Conservation (phyloP, 2,797 vertebrate species). For the Eidolon dupreanum region DNA sequence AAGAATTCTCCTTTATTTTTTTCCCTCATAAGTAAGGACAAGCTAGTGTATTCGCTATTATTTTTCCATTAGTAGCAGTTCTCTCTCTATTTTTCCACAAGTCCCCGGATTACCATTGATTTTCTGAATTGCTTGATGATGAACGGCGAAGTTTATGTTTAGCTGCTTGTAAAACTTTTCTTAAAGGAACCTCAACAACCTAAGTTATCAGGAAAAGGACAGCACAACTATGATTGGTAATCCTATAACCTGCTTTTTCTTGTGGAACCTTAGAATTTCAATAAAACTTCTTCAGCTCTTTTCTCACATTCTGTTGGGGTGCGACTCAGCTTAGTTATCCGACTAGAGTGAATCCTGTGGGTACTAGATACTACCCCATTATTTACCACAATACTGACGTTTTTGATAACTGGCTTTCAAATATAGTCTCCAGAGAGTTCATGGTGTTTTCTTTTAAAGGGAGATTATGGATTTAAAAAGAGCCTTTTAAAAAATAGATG, state of each 20-base stretch:
- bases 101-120: not conserved
- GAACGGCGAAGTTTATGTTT: not conserved
- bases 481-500: not conserved
- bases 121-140: conserved; percentile 61
- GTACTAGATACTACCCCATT: not conserved
- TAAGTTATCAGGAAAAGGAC: conserved; percentile 50
- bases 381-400: not conserved
- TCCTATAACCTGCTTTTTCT: not conserved
- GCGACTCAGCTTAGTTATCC: not conserved
- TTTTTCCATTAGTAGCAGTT: not conserved
- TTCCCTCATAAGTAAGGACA: not conserved
- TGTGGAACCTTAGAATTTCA: not conserved
- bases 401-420: not conserved
- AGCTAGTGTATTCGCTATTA: not conserved
- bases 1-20: conserved; percentile 44
- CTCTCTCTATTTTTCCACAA: conserved; percentile 50
- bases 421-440: not conserved
- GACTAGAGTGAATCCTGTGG: not conserved
- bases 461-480: not conserved
- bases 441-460: conserved; percentile 25
- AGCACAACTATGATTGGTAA: not conserved
- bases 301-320: not conserved
- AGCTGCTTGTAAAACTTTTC: conserved; percentile 49
- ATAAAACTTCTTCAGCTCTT: not conserved
- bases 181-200: conserved; percentile 47